Conservation (phyloP, 2,113 vertebrate genomes). For the Poeciliopsis prolifica region DNA sequence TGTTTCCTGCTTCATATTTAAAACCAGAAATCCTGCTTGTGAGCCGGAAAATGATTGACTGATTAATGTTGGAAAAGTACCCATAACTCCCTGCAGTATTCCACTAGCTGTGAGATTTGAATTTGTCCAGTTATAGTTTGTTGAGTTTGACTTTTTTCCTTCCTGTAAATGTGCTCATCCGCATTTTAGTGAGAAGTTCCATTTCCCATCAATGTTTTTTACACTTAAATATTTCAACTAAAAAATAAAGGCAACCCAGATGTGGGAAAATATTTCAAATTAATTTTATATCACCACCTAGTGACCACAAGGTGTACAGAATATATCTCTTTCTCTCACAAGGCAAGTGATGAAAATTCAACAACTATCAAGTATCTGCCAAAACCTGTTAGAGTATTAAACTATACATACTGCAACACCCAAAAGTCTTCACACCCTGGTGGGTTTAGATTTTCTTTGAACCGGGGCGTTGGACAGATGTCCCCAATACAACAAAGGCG, state of each 20-base stretch:
- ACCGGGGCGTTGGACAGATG: background rate
- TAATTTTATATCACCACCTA: background rate
- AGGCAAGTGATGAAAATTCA: background rate
- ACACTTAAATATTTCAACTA: no score
- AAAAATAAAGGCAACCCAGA: no score
- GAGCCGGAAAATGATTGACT: background rate
- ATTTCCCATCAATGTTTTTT: background rate
- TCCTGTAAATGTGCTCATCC: background rate
- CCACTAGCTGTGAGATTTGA: background rate
- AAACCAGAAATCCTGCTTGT: background rate
- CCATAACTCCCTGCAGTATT: background rate
- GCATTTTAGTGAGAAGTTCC: background rate
- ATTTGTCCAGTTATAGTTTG: background rate
- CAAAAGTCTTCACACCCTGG: background rate
- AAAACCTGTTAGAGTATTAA: background rate
- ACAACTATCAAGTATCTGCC: background rate
- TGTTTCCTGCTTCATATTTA: background rate
- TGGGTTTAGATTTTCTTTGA: background rate
- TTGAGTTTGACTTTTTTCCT: background rate
- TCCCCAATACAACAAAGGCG: no score
- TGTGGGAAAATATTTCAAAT: background rate
- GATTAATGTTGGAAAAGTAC: background rate
- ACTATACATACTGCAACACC: no score
- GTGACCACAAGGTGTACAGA: background rate
- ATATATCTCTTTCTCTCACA: background rate